Base-by-base conservation (phyloP, 2,888 invertebrate species). In the Muschampia plurimacula region DNA sequence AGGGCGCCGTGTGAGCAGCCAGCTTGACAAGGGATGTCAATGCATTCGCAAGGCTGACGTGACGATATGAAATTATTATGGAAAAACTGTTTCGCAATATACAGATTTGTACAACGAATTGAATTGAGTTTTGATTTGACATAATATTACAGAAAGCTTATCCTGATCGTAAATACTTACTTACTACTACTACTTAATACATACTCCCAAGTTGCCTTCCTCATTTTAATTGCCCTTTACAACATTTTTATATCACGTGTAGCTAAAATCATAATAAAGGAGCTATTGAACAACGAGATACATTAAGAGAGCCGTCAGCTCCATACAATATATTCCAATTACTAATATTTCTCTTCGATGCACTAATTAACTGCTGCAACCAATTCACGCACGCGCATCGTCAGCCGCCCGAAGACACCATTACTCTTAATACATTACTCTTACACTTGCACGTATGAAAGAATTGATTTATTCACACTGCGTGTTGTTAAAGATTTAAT, bases 291-390 rank as follows among this genome's bases (percentile, higher is more conserved):
- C 83, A 13, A 28, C 79, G 78, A 75, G 80, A 80, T 87, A 83
- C 85, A 85, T 86, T 83, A 86, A 78, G 71, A 67, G 76, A 82
- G 78, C 80, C 81, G 83, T 86, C 85, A 83, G 80, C 77, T 81
- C 78, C 75, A 75, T 76, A 79, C 82, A 84, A 89, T 91, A 89
- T 87, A 91, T 90, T 87, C 88, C 84, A 86, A 88, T 89, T 86
- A 86, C 86, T 88, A 89, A 91, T 92, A 91, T 89, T 87, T 91
- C 89, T 88, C 87, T 86, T 86, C 84, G 84, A 81, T 78, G 82
- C 84, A 85, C 89, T 92, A 92, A 93, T 92, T 92, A 92, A 92
- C 86, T 82, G 89, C 86, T 82, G 89, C 87, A 87, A 86, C 87
- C 88, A 90, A 89, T 90, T 89, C 87, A 84, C 89, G 85, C 86